These are phyloP conservation scores for Troides aeacus DNA, from an alignment of 2,888 invertebrate species.

Conservation along the genomic window DNA sequence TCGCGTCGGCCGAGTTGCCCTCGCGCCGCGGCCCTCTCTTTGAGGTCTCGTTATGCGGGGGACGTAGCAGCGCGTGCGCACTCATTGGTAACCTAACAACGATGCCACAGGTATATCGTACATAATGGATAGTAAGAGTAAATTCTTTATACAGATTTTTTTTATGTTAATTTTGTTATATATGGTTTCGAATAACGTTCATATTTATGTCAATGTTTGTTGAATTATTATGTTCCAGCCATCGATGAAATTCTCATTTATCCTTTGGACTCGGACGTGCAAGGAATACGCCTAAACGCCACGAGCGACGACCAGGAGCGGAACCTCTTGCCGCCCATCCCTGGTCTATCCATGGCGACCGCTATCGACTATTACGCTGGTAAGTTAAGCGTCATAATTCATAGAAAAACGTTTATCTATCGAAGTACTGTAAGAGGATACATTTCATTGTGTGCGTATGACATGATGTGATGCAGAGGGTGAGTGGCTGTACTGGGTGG, in stretches of 20 bases:
- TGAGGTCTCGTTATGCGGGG: too few relatives aligned
- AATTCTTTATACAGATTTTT: too few relatives aligned
- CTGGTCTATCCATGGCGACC: slow-evolving; percentile 86
- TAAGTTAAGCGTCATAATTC: slow-evolving; percentile 26
- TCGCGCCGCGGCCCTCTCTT: too few relatives aligned
- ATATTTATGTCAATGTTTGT: too few relatives aligned
- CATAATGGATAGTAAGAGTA: too few relatives aligned
- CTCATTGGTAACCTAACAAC: too few relatives aligned
- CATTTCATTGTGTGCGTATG: not conserved
- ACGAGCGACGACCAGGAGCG: slow-evolving; percentile 35
- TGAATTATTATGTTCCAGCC: slow-evolving; percentile 54
- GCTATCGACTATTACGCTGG: slow-evolving; percentile 80
- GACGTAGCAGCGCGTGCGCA: too few relatives aligned
- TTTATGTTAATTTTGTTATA: too few relatives aligned
- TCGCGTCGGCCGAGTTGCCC: too few relatives aligned
- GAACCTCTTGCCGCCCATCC: slow-evolving; percentile 56
- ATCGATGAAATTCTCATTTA: slow-evolving; percentile 86
- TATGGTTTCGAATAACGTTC: too few relatives aligned
- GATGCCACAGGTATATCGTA: too few relatives aligned
- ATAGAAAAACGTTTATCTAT: not conserved
- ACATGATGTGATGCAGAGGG: slow-evolving; percentile 47
- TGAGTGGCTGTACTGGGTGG: slow-evolving; percentile 89
- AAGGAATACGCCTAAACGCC: slow-evolving; percentile 80
- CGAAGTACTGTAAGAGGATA: not conserved
- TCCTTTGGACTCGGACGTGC: slow-evolving; percentile 88